Conservation (phyloP, 1,140 invertebrate species). For the Aradophagus sp. region DNA sequence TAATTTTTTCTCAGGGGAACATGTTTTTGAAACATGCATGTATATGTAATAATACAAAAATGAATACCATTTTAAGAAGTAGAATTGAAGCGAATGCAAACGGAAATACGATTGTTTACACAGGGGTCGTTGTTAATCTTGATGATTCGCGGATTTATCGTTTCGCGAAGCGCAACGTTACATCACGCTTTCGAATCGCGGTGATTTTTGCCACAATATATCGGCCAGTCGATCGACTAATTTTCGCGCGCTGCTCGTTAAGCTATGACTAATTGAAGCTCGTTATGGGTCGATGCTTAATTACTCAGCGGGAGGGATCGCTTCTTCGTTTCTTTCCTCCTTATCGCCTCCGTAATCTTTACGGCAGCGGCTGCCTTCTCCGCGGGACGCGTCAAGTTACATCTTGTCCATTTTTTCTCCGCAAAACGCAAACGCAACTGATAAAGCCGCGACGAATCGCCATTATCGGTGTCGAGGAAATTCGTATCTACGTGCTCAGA, state of each 20-base stretch:
- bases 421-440: conserved; percentile 23
- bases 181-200: conserved; percentile 22
- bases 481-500: conserved; percentile 10
- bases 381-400: conserved; percentile 53
- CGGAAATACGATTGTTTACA: conserved; percentile 2
- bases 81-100: no score
- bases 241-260: conserved; percentile 64
- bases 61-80: no score
- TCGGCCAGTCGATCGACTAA: conserved; percentile 62
- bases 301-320: conserved; percentile 66
- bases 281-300: conserved; percentile 72
- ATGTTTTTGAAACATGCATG: no score
- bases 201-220: conserved; percentile 51
- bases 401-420: conserved; percentile 55
- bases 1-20: no score
- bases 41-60: no score
- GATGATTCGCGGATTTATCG: conserved; percentile 14
- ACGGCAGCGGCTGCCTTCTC: conserved; percentile 49
- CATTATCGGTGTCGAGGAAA: conserved; percentile 20
- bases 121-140: not conserved
- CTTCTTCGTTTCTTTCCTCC: conserved; percentile 60
- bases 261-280: conserved; percentile 71
- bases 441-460: conserved; percentile 27
- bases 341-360: conserved; percentile 62
- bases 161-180: conserved; percentile 12